Conservation (phyloP, 2,888 invertebrate genomes). For the Dermolepida albohirtum region DNA sequence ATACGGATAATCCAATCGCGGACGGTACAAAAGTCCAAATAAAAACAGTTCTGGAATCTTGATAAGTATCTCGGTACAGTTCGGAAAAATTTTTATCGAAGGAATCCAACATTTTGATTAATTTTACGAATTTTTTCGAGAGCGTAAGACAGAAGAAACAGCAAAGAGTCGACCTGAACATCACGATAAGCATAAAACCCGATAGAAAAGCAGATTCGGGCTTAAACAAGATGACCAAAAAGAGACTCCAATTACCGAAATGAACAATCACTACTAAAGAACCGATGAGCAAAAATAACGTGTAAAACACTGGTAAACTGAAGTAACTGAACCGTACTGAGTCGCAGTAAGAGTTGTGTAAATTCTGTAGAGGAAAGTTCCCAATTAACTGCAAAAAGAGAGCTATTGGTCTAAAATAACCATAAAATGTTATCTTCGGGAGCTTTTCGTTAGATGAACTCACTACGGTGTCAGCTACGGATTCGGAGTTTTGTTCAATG, state of each 20-base stretch:
- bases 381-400: slow-evolving; percentile 1
- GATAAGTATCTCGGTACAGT: slow-evolving; percentile 1
- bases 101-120: slow-evolving; percentile 48
- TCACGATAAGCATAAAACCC: slow-evolving; percentile 43
- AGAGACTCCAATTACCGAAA: too few relatives aligned
- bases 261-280: not conserved
- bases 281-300: not conserved
- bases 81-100: slow-evolving; percentile 46
- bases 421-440: not conserved
- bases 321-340: slow-evolving; percentile 1
- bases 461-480: too few relatives aligned
- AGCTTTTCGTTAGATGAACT: too few relatives aligned
- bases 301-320: slow-evolving; percentile 9
- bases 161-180: slow-evolving; percentile 45
- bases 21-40: slow-evolving; percentile 15
- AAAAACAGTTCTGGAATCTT: not conserved
- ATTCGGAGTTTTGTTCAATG: too few relatives aligned
- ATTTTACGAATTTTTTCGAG: slow-evolving; percentile 47
- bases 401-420: slow-evolving; percentile 1
- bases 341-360: not conserved
- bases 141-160: slow-evolving; percentile 43
- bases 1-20: not conserved
- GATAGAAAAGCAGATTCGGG: not conserved
- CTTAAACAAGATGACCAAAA: too few relatives aligned
- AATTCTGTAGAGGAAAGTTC: not conserved